A percentile compares a stretch with the other conserved stretches of the same genome.
These are phyloP conservation scores for Gymnoscopelus braueri DNA, from an alignment of 2,797 vertebrate genomes.

Conservation along the genomic window DNA sequence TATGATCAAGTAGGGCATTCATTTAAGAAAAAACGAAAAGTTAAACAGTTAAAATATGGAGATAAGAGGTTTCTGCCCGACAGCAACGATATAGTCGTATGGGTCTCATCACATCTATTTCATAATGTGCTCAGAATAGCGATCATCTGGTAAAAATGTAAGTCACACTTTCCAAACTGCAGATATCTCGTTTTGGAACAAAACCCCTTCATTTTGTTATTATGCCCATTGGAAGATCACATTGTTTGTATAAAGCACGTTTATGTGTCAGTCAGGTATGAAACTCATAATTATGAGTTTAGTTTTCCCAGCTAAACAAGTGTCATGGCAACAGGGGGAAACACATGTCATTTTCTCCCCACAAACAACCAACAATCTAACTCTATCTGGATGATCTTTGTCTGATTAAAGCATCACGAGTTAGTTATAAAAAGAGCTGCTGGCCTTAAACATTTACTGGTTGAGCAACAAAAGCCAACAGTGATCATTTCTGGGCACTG, in stretches of 20 bases:
- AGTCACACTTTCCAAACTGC: no score
- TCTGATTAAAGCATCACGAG: conserved; percentile 28
- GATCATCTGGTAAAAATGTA: no score
- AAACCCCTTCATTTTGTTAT: not conserved
- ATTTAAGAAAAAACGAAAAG: no score
- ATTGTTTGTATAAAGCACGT: conserved; percentile 19
- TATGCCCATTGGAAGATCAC: conserved; percentile 2
- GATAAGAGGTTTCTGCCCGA: no score
- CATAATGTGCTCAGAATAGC: no score
- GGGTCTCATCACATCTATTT: no score
- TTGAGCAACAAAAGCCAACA: conserved; percentile 24
- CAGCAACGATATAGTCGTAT: no score
- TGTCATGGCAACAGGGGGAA: not conserved
- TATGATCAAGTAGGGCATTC: no score
- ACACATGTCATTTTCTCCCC: conserved; percentile 14
- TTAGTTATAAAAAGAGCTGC: conserved; percentile 39
- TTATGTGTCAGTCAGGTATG: conserved; percentile 9
- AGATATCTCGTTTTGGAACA: no score
- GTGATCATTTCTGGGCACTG: conserved; percentile 25
- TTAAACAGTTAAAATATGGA: no score
- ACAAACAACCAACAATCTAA: conserved; percentile 18
- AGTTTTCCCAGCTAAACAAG: conserved; percentile 9
- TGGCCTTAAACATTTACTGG: conserved; percentile 26
- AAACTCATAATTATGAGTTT: not conserved
- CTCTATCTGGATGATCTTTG: conserved; percentile 19